Conservation (phyloP, 2,888 invertebrate species). For the Acrobasis repandana region DNA sequence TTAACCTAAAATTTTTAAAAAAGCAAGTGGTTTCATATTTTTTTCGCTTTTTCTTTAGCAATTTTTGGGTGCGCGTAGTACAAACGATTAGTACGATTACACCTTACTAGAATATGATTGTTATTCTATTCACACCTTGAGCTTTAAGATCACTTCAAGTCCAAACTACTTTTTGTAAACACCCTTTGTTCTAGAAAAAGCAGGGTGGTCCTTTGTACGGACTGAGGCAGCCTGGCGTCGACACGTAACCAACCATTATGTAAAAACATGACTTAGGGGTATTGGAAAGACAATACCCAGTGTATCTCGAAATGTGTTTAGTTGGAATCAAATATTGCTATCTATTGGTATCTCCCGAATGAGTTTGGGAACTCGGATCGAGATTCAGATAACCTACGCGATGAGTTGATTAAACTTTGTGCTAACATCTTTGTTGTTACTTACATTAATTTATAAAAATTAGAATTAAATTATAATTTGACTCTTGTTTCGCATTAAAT, state of each 20-base stretch:
- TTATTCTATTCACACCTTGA: neutral
- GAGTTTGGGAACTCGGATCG: constrained; percentile 16
- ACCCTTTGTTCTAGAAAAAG: constrained; percentile 33
- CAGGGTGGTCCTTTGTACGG: constrained; percentile 31
- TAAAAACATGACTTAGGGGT: constrained; percentile 28
- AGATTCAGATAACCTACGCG: neutral
- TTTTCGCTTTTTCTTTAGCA: too few relatives aligned
- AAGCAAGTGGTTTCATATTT: too few relatives aligned
- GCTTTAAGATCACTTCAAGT: constrained; percentile 20
- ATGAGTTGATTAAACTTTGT: constrained; percentile 9
- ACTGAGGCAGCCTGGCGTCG: constrained; percentile 30
- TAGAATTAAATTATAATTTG: neutral
- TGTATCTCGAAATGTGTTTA: constrained; percentile 20
- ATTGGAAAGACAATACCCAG: constrained; percentile 17
- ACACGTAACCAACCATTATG: constrained; percentile 35
- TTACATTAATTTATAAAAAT: neutral
- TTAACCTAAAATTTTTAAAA: too few relatives aligned
- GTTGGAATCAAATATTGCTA: constrained; percentile 5
- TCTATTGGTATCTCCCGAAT: constrained; percentile 16
- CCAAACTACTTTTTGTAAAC: constrained; percentile 21
- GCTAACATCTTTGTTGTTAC: constrained; percentile 7
- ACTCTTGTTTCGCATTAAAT: too few relatives aligned
- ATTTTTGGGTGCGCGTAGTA: too few relatives aligned
- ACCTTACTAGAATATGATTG: too few relatives aligned
- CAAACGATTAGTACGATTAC: too few relatives aligned